phyloP scores from a whole-genome alignment of 2,797 vertebrate genomes.

The Crax fasciolata region DNA sequence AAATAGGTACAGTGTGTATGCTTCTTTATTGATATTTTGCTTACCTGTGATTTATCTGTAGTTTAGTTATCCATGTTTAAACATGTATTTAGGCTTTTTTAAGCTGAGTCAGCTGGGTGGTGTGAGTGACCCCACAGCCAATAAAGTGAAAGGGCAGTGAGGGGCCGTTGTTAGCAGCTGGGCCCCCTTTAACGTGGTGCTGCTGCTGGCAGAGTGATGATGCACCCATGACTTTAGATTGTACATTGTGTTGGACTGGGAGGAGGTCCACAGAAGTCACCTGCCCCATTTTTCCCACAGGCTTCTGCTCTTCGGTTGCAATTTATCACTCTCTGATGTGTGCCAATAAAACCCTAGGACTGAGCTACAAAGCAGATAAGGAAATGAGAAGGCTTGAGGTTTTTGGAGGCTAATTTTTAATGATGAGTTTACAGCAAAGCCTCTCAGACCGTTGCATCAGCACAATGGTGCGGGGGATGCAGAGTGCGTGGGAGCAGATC shows the following conservation, averaged over 20 bases:
- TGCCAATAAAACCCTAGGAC: slow-evolving; percentile 22
- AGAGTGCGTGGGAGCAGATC: accelerated
- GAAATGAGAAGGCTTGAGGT: slow-evolving; percentile 42
- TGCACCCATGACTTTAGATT: neutral
- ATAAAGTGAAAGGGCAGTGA: neutral
- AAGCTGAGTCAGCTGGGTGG: neutral
- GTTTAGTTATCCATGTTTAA: neutral
- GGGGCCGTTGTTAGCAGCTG: neutral
- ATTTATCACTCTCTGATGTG: slow-evolving; percentile 21
- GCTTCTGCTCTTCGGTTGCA: neutral
- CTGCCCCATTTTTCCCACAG: neutral
- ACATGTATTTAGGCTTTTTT: neutral
- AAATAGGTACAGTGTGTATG: no score
- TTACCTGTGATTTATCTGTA: neutral
- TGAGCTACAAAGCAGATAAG: neutral
- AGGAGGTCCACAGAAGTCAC: neutral
- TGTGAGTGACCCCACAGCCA: neutral
- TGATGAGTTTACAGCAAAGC: slow-evolving; percentile 17
- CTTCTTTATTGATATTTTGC: neutral
- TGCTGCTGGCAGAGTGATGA: neutral
- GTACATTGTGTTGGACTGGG: neutral
- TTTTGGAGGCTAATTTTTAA: slow-evolving; percentile 43
- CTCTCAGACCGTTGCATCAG: slow-evolving; percentile 13
- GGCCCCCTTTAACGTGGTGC: neutral
- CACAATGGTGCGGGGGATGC: accelerated